Evolutionary conservation across 2,888 invertebrate genomes (phyloP), one percentile per base, ranked within the genome.

Genomic region (Tiliacea aurago): DNA sequence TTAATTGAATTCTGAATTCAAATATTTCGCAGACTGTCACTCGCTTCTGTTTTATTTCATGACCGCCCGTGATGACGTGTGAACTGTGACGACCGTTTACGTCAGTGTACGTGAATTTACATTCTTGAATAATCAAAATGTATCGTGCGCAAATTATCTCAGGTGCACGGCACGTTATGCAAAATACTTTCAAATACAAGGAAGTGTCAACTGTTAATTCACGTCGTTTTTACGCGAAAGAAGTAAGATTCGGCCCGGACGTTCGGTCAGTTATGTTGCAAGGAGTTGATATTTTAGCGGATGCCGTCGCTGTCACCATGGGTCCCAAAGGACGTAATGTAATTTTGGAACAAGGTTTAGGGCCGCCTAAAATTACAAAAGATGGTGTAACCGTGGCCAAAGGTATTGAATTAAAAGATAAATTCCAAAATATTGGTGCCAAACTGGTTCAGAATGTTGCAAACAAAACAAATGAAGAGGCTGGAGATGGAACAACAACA

Each of bases 321-420:
- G 99, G 99, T 23, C 99, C 99, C 66, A 99, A 99, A 90, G 99
- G 99, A 20, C 98, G 99, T 73, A 99, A 99, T 94, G 99, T 99
- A 10, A 99, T 99, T 88, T 97, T 99, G 87, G 99, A 99, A 95
- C 99, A 99, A 94, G 98, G 98, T 43, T 99, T 99, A 98, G 99
- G 99, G 20, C 98, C 99, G 73, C 99, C 99, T 11, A 99, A 99
- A 97, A 99, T 99, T 89, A 99, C 99, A n/a, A 99, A 99, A 96
- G 99, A 99, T 94, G 99, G 99, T 80, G 99, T 99, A 0, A 99
- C 99, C 0, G 99, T 99, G 18, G 99, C 99, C 28, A 99, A 99
- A 96, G 98, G 99, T 55, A 98, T 99, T 85, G 99, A 99, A 93
- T 96, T 99, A 49, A 98, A 99, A 95, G 99, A 99, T 94, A 99